Evolutionary conservation across 1,140 invertebrate species (phyloP).

Genomic region (Drosophila sproati): DNA sequence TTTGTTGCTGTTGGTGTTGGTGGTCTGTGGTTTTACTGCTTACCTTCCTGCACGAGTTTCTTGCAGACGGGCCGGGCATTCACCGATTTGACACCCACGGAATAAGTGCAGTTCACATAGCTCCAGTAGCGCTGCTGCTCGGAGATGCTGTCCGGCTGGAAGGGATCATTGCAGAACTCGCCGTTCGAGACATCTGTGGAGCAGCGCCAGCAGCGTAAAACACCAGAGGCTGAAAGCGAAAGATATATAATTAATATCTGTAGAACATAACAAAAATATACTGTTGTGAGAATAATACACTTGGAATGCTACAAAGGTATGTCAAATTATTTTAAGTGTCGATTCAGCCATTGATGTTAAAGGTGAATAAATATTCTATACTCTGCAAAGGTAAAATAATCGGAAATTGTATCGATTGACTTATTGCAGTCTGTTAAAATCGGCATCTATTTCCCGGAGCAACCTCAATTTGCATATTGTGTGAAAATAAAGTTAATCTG

Average conservation of each 20-base stretch:
- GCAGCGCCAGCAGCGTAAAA: conserved; percentile 83
- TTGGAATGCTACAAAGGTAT: too few species aligned
- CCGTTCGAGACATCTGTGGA: conserved; percentile 84
- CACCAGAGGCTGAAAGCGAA: conserved; percentile 60
- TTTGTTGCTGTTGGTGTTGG: not conserved
- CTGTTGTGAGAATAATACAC: too few species aligned
- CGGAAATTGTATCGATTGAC: too few species aligned
- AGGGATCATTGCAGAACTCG: conserved; percentile 84
- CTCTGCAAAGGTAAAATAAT: too few species aligned
- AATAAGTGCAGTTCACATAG: conserved; percentile 83
- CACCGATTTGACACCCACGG: conserved; percentile 73
- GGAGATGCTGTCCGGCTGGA: conserved; percentile 76
- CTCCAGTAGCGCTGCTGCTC: conserved; percentile 84
- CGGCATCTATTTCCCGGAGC: too few species aligned
- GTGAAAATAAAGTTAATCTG: too few species aligned
- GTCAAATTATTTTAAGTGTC: too few species aligned
- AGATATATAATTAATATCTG: not conserved
- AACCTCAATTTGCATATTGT: too few species aligned
- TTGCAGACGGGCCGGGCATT: conserved; percentile 84
- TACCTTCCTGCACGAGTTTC: conserved; percentile 84
- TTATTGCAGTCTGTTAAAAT: too few species aligned
- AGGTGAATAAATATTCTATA: too few species aligned
- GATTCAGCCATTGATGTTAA: too few species aligned
- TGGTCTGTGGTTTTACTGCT: conserved; percentile 37
- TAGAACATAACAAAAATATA: too few species aligned